Conservation (phyloP, 1,140 invertebrate genomes). For the Ceratosolen solmsi region DNA sequence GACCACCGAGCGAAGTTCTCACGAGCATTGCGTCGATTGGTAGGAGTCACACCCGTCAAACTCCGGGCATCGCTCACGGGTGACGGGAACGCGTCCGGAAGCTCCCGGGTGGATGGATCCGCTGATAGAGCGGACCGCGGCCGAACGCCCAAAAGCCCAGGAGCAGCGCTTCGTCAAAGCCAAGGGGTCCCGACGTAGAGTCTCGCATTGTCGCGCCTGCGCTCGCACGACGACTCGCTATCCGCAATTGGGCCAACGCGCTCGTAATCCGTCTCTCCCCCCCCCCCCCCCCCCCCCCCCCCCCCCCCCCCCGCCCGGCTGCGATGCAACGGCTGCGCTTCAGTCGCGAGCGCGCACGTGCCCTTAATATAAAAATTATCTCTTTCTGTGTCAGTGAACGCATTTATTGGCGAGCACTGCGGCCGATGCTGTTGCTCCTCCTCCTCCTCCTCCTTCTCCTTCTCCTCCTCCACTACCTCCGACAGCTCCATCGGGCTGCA, state of each 20-base stretch:
- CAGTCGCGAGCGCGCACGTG: constrained; percentile 15
- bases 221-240: background rate
- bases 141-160: too few relatives aligned
- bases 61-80: too few relatives aligned
- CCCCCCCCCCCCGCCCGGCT: background rate
- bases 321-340: background rate
- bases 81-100: too few relatives aligned
- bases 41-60: too few relatives aligned
- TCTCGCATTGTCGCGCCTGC: constrained; percentile 3
- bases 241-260: constrained; percentile 23
- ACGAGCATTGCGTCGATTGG: too few relatives aligned
- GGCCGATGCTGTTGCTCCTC: background rate
- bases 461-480: background rate
- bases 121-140: too few relatives aligned
- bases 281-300: background rate
- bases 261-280: background rate
- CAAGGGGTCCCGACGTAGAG: background rate
- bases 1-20: background rate
- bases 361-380: constrained; percentile 50
- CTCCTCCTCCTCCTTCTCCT: too few relatives aligned
- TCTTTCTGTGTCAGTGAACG: constrained; percentile 49
- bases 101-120: too few relatives aligned
- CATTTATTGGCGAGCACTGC: constrained; percentile 12
- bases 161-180: too few relatives aligned
- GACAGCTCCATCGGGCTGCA: background rate